phyloP scores from a whole-genome alignment of 1,140 invertebrate species.

The Stenopsyche tienmushanensis region DNA sequence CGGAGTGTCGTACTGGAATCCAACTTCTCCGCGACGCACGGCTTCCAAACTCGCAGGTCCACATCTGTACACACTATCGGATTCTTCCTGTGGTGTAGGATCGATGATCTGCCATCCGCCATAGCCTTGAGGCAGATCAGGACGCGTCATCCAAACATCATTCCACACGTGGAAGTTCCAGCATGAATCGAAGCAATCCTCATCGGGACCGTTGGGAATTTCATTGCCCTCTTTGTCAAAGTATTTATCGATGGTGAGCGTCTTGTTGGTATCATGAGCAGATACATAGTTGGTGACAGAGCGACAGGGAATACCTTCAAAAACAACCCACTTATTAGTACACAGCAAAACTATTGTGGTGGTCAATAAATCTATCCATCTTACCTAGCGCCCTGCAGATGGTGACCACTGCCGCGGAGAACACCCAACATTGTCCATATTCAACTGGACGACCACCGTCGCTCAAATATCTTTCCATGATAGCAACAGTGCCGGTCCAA shows the following conservation, averaged over 20 bases:
- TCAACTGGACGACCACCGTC: constrained; percentile 67
- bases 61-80: constrained; percentile 65
- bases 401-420: constrained; percentile 70
- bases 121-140: constrained; percentile 70
- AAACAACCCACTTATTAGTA: not conserved
- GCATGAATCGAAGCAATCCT: constrained; percentile 61
- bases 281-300: constrained; percentile 77
- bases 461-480: constrained; percentile 67
- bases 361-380: not conserved
- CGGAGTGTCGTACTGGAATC: constrained; percentile 70
- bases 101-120: constrained; percentile 82
- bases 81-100: constrained; percentile 74
- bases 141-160: constrained; percentile 78
- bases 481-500: constrained; percentile 71
- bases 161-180: constrained; percentile 89
- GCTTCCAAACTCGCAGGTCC: constrained; percentile 72
- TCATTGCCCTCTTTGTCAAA: constrained; percentile 64
- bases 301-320: constrained; percentile 68
- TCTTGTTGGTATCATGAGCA: constrained; percentile 74
- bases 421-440: constrained; percentile 84
- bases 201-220: constrained; percentile 61
- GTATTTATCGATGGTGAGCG: constrained; percentile 71
- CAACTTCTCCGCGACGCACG: constrained; percentile 71
- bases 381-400: constrained; percentile 61
- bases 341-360: not conserved